These are phyloP conservation scores for Girardinus metallicus DNA, from an alignment of 2,797 vertebrate genomes.

Conservation along the genomic window DNA sequence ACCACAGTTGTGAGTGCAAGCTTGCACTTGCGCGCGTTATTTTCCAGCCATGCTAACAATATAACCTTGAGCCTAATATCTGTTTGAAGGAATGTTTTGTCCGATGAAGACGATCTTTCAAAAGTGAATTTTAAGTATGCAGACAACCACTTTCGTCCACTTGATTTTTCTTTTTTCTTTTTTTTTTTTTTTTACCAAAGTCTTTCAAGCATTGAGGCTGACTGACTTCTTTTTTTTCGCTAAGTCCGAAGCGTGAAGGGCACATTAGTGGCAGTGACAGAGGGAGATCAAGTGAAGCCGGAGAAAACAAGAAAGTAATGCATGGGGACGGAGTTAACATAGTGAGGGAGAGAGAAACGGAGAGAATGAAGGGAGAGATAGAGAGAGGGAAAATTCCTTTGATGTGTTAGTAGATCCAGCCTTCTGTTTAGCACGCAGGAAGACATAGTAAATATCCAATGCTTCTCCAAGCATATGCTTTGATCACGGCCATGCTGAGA, in stretches of 20 bases:
- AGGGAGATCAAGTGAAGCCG: constrained; percentile 51
- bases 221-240: constrained; percentile 25
- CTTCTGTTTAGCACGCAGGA: constrained; percentile 67
- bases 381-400: constrained; percentile 47
- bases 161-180: constrained; percentile 14
- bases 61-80: not conserved
- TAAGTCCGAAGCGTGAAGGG: constrained; percentile 8
- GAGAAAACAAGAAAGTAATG: constrained; percentile 34
- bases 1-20: not conserved
- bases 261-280: constrained; percentile 39
- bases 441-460: constrained; percentile 67
- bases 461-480: constrained; percentile 59
- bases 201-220: constrained; percentile 21
- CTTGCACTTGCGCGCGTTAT: not conserved
- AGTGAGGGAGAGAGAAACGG: constrained; percentile 22
- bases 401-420: constrained; percentile 60
- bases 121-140: not conserved
- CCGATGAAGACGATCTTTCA: not conserved
- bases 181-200: constrained; percentile 26
- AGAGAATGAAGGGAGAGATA: not conserved
- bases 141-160: constrained; percentile 4
- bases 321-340: constrained; percentile 21
- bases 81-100: constrained; percentile 2
- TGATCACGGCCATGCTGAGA: constrained; percentile 62
- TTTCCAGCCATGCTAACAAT: not conserved